Evolutionary conservation across 2,113 vertebrate species (phyloP), one percentile per base, ranked within the genome.

Genomic region (Talpa occidentalis): DNA sequence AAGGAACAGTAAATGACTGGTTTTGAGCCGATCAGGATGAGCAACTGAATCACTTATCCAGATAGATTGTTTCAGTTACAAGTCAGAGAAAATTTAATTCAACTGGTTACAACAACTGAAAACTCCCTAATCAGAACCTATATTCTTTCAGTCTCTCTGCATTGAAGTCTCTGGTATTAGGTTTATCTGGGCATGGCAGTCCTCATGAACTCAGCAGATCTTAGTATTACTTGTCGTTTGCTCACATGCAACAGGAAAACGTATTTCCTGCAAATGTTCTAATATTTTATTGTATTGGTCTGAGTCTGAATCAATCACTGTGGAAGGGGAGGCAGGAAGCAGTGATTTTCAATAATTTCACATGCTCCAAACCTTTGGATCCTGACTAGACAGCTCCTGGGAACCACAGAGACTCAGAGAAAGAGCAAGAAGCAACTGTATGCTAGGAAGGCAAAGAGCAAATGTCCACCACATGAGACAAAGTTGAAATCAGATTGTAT

Each of bases 81-180:
- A 92, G 24, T 40, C 59, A 90, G 19, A 94, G 32, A 83, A 86
- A 90, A 64, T 35, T 21, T 70, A 94, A 67, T 11, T 70, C 37
- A 67, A 69, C 24, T 74, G 42, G 28, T 24, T 78, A 74, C 73
- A 16, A 15, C 42, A 93, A 76, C 0, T 49, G 32, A n/a, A 64
- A 69, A 52, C 10, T 59, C 26, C 10, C 0, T 56, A 64, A 52
- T 5, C 2, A 79, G 44, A 12, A 24, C 66, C 26, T 76, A 14
- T 32, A 8, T 32, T 78, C 77, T 73, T 42, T 42, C 12, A 5
- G 4, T 83, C 16, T 85, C n/a, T 54, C 49, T 64, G 6, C 60
- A 16, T 4, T 35, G 21, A 40, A 30, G 37, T 79, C 47, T 60
- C 2, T 22, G 4, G 5, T 52, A 22, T 72, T 37, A 82, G 59